Evolutionary conservation across 2,113 vertebrate genomes (phyloP).

Genomic region (Cranoglanis bouderius): DNA sequence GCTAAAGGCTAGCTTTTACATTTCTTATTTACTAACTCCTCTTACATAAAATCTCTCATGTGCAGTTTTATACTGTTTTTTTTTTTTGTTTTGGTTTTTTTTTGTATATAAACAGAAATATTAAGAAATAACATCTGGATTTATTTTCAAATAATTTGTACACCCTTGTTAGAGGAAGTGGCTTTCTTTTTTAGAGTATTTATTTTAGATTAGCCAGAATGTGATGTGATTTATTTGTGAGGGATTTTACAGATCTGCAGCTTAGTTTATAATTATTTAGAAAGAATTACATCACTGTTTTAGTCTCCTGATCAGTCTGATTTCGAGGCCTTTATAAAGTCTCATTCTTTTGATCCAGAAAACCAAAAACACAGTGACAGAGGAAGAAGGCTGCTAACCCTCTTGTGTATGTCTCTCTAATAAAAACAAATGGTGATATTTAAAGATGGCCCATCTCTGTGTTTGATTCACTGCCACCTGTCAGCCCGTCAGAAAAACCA

Average conservation of each 20-base stretch:
- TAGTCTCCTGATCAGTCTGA: conserved; percentile 34
- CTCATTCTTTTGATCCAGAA: conserved; percentile 44
- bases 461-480: conserved; percentile 65
- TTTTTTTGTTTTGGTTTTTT: conserved; percentile 57
- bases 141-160: conserved; percentile 79
- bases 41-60: conserved; percentile 73
- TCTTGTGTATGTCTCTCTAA: conserved; percentile 70
- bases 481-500: conserved; percentile 58
- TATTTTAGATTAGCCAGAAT: conserved; percentile 81
- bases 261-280: neutral
- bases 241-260: conserved; percentile 4
- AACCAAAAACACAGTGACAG: conserved; percentile 26
- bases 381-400: conserved; percentile 61
- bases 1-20: conserved; percentile 47
- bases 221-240: conserved; percentile 40
- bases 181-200: conserved; percentile 83
- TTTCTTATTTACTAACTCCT: conserved; percentile 63
- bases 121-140: conserved; percentile 78
- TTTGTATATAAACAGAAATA: conserved; percentile 81
- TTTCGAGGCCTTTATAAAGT: conserved; percentile 24
- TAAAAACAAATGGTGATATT: conserved; percentile 69
- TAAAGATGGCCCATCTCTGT: conserved; percentile 59
- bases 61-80: conserved; percentile 76
- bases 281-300: neutral
- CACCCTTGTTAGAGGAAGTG: conserved; percentile 65